Evolutionary conservation across 2,888 invertebrate species (phyloP), one percentile per base, ranked within the genome.

Genomic region (Coenonympha arcania): DNA sequence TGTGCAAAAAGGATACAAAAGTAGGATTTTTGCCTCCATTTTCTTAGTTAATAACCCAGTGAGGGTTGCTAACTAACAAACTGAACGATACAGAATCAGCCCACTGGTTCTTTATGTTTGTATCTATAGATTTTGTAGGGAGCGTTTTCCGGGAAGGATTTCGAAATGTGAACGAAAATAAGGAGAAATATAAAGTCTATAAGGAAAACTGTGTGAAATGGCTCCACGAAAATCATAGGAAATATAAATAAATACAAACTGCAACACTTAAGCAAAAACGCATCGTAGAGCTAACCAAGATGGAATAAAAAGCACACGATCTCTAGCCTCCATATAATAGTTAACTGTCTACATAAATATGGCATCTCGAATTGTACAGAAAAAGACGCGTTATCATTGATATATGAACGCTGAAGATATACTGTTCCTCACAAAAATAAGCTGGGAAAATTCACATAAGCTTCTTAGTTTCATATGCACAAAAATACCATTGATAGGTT

Each of bases 301-400:
- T 39, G 39, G 24, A 22, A 24, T 24, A 8, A n/a, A 20, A n/a
- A 4, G 1, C 6, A 37, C 8, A 16, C 20, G 2, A 15, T 15
- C 13, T 15, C 8, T 34, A 18, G 18, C 18, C 5, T 34, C 24
- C 34, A 16, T 24, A 24, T 34, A 24, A 24, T 16, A 44, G 13
- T 6, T 34, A 22, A 43, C 42, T 41, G 36, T 42, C 41, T 18
- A 16, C 26, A 41, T 41, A 42, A 44, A 44, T 16, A 44, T 44
- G 37, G 43, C 31, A 31, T 22, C 48, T n/a, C 20, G 31, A 43
- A 42, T 41, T 31, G 41, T 6, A 13, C 22, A 48, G 36, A 49
- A 43, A 50, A 50, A 40, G 40, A 33, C 22, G n/a, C 9, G 18
- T 40, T 24, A 37, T 46, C 39, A 13, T 9, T 15, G 39, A 39